Percentiles rank a stretch among this genome's conserved stretches.
Evolutionary conservation across 2,888 invertebrate genomes (phyloP).

Genomic region (Bembecia ichneumoniformis): DNA sequence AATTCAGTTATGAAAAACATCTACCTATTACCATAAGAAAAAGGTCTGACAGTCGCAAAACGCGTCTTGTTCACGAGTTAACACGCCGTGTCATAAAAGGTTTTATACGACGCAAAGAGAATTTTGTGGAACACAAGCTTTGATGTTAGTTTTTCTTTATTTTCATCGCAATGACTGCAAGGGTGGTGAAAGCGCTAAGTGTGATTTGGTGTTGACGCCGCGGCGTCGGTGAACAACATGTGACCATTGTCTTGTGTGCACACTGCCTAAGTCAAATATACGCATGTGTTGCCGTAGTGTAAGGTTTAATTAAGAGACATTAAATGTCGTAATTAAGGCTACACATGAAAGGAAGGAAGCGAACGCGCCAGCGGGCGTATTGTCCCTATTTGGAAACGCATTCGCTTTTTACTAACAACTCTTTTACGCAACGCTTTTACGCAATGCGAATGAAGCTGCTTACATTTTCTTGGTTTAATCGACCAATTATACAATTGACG

Average conservation of each 20-base stretch:
- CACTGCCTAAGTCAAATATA: neutral
- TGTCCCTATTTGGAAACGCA: conserved; percentile 4
- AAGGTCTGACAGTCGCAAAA: too few species aligned
- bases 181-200: neutral
- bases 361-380: conserved; percentile 1
- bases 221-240: too few species aligned
- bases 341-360: conserved; percentile 15
- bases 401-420: neutral
- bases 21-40: too few species aligned
- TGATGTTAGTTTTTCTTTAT: neutral
- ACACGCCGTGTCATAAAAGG: too few species aligned
- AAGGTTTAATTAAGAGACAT: conserved; percentile 39
- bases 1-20: too few species aligned
- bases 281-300: neutral
- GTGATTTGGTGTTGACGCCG: neutral
- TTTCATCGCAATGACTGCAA: neutral
- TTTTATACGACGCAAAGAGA: neutral
- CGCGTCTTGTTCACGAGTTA: too few species aligned
- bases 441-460: neutral
- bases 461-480: too few species aligned
- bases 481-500: too few species aligned
- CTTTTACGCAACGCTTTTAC: neutral
- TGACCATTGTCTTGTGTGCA: neutral
- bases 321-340: conserved; percentile 38
- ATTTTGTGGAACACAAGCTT: neutral